phyloP scores from a whole-genome alignment of 2,113 vertebrate species.

The Chelonoidis abingdonii region DNA sequence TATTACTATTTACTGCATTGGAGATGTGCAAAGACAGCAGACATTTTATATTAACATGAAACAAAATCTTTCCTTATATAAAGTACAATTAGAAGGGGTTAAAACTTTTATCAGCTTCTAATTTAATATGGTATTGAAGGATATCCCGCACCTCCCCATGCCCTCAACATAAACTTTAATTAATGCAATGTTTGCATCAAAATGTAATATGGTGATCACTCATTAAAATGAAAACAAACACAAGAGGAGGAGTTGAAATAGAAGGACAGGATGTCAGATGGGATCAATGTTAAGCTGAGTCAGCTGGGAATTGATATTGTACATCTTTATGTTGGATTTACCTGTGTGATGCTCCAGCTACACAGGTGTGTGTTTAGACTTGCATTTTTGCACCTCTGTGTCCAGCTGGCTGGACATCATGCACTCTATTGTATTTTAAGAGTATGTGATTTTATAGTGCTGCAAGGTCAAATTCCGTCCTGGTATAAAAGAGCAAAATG shows the following conservation, averaged over 20 bases:
- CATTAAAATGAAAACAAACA: slow-evolving; percentile 5
- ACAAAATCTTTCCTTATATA: background rate
- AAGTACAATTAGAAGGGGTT: background rate
- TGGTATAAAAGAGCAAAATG: background rate
- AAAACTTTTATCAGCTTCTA: background rate
- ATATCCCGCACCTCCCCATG: background rate
- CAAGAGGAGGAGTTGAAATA: background rate
- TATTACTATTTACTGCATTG: background rate
- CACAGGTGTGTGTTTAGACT: accelerated
- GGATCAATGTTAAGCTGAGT: background rate
- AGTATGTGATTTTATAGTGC: background rate
- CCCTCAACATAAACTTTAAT: background rate
- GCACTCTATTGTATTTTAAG: background rate
- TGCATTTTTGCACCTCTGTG: background rate
- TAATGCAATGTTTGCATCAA: background rate
- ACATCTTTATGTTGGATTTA: accelerated
- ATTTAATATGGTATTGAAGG: background rate
- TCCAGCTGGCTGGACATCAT: accelerated
- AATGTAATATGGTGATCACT: background rate
- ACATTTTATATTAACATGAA: background rate
- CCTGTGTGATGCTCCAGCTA: background rate
- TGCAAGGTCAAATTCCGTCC: background rate
- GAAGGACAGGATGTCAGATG: background rate
- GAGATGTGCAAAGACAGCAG: background rate
- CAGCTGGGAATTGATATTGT: background rate